These are phyloP conservation scores for Aromia moschata DNA, from an alignment of 2,888 invertebrate genomes.

Conservation along the genomic window DNA sequence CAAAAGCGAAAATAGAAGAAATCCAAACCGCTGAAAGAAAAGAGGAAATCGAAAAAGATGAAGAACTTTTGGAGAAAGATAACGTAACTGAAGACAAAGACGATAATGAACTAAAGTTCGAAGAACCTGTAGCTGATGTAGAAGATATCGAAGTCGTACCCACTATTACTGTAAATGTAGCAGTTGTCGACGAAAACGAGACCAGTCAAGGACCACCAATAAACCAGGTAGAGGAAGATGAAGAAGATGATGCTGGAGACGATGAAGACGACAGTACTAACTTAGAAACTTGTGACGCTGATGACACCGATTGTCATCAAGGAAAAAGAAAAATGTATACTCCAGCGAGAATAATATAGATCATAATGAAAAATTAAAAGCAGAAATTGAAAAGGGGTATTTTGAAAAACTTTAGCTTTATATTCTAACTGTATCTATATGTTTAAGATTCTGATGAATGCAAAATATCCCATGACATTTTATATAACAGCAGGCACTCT, in stretches of 20 bases:
- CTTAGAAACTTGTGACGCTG: not conserved
- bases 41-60: not conserved
- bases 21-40: not conserved
- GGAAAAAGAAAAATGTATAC: not conserved
- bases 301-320: conserved; percentile 3
- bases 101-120: too few relatives aligned
- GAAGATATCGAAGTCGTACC: too few relatives aligned
- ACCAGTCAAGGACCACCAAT: not conserved
- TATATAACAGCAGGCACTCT: too few relatives aligned
- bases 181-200: not conserved
- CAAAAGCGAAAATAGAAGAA: not conserved
- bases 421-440: too few relatives aligned
- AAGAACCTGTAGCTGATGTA: not conserved
- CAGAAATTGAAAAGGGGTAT: not conserved
- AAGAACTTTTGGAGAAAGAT: conserved; percentile 2
- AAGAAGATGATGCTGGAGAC: conserved; percentile 15
- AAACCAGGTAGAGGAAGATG: not conserved
- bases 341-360: conserved; percentile 2
- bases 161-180: too few relatives aligned
- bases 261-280: conserved; percentile 12
- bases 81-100: too few relatives aligned
- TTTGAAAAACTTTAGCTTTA: conserved; percentile 7
- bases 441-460: too few relatives aligned
- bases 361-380: not conserved
- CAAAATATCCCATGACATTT: not conserved